Conservation (phyloP, 2,113 vertebrate species). For the Silurus glanis region DNA sequence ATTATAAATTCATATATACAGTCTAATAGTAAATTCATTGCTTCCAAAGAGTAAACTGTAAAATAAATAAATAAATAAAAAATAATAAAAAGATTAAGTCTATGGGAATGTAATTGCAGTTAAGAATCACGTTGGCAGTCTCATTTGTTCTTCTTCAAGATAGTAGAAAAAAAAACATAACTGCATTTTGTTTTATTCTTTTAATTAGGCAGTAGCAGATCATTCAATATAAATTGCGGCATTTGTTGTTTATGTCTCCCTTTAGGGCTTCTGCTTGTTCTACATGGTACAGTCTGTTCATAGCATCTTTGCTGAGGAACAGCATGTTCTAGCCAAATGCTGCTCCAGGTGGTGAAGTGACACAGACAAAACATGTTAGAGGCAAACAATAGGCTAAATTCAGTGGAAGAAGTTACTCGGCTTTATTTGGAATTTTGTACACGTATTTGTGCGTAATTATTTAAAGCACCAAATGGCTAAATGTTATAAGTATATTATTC, state of each 20-base stretch:
- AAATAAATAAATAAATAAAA: too few relatives aligned
- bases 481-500: not conserved
- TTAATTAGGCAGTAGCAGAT: not conserved
- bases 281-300: conserved; percentile 39
- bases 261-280: conserved; percentile 22
- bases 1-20: not conserved
- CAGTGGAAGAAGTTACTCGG: not conserved
- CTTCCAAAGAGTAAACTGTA: too few relatives aligned
- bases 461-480: not conserved
- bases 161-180: too few relatives aligned
- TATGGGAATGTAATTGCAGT: conserved; percentile 9
- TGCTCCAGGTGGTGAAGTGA: conserved; percentile 42
- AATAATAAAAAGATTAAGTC: not conserved
- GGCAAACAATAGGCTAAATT: conserved; percentile 18
- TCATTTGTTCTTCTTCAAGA: not conserved
- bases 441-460: not conserved
- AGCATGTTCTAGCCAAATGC: conserved; percentile 38
- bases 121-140: not conserved
- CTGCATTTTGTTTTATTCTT: not conserved
- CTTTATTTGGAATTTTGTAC: not conserved
- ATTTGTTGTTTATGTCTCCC: conserved; percentile 6
- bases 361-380: conserved; percentile 26
- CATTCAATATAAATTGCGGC: not conserved
- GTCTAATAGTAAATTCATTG: not conserved
- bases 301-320: conserved; percentile 27